Percentiles rank a stretch among this genome's conserved stretches.
Conservation (phyloP, 2,888 invertebrate genomes). For the Pterobdella sp. region DNA sequence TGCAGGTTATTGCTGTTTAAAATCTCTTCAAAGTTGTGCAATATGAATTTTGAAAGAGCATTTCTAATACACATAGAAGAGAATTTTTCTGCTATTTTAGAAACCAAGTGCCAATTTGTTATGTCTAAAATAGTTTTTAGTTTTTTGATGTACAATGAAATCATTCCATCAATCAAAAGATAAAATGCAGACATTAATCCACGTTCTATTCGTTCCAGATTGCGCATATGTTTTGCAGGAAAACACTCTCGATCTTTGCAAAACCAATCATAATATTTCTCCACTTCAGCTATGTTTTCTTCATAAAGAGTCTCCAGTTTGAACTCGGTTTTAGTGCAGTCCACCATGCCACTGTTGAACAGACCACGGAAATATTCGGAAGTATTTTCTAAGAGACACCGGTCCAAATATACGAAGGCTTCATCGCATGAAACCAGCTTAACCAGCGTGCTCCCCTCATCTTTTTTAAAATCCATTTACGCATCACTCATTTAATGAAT, state of each 20-base stretch:
- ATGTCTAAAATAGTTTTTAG: background rate
- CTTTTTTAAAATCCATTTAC: background rate
- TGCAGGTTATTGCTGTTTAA: background rate
- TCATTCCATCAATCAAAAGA: background rate
- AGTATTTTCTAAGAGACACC: background rate
- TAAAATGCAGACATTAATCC: background rate
- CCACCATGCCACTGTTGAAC: background rate
- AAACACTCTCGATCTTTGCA: background rate
- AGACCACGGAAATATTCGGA: background rate
- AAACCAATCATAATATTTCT: background rate
- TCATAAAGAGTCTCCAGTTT: background rate
- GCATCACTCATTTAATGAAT: background rate
- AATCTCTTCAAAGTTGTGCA: background rate
- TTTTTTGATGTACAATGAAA: background rate
- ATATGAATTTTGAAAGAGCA: background rate
- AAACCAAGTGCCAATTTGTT: background rate
- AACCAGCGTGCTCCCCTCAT: background rate
- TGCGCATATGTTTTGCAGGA: background rate
- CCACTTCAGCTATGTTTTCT: background rate
- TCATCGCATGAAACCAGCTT: background rate
- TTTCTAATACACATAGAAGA: background rate
- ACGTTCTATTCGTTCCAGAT: background rate
- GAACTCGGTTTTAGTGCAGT: background rate
- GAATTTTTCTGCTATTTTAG: background rate
- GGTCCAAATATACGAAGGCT: background rate